These are phyloP conservation scores for Pipra filicauda DNA, from an alignment of 2,113 vertebrate species.

Conservation along the genomic window DNA sequence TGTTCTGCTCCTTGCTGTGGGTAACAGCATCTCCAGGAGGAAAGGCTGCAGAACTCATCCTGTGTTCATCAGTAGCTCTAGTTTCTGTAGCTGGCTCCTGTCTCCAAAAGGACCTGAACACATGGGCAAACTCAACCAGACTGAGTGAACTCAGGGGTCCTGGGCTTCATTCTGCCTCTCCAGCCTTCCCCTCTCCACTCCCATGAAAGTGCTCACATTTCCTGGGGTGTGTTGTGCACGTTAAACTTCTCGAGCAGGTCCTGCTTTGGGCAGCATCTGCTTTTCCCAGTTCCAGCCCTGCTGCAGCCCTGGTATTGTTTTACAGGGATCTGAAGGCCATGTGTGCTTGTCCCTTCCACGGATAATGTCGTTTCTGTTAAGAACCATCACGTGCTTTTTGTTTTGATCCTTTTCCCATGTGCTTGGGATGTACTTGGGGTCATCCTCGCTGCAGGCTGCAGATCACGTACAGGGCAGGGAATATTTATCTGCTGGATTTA, in stretches of 20 bases:
- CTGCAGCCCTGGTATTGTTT: slow-evolving; percentile 58
- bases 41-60: neutral
- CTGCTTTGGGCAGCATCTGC: slow-evolving; percentile 42
- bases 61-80: neutral
- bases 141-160: rapidly evolving
- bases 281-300: slow-evolving; percentile 18
- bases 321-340: slow-evolving; percentile 41
- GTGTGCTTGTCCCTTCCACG: slow-evolving; percentile 42
- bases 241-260: neutral
- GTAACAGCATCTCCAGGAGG: neutral
- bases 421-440: slow-evolving; percentile 27
- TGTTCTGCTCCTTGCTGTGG: neutral
- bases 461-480: slow-evolving; percentile 3
- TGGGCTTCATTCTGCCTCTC: neutral
- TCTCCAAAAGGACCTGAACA: neutral
- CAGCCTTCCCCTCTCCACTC: neutral
- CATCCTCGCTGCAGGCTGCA: slow-evolving; percentile 33
- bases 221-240: neutral
- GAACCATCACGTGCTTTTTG: slow-evolving; percentile 20
- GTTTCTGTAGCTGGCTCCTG: neutral
- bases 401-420: slow-evolving; percentile 62
- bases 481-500: neutral
- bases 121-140: neutral
- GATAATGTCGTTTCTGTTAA: slow-evolving; percentile 13
- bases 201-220: neutral